These are phyloP conservation scores for Apocrypta bakeri DNA, from an alignment of 1,140 invertebrate genomes.

Conservation along the genomic window DNA sequence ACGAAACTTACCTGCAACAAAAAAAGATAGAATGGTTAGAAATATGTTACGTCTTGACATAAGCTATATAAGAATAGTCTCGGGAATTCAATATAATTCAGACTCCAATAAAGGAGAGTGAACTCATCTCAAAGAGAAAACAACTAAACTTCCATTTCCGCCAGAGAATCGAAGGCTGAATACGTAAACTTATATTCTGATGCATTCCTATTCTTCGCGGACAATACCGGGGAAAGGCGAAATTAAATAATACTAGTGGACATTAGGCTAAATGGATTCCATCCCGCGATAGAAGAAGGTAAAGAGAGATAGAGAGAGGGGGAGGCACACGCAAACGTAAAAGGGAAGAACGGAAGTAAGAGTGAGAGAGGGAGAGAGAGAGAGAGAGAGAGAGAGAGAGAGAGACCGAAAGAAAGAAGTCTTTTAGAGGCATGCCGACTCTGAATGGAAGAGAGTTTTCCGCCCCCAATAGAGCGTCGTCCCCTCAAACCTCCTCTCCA, in stretches of 20 bases:
- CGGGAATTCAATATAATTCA: background rate
- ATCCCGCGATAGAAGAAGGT: conserved; percentile 24
- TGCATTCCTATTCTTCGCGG: conserved; percentile 38
- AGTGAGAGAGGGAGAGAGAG: conserved; percentile 6
- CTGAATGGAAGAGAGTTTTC: conserved; percentile 67
- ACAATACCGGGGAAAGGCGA: conserved; percentile 45
- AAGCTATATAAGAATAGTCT: no score
- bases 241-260: conserved; percentile 59
- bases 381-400: conserved; percentile 9
- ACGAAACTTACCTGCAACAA: conserved; percentile 25
- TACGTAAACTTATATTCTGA: conserved; percentile 42
- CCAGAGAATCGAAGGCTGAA: conserved; percentile 40
- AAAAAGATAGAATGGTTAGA: conserved; percentile 6
- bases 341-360: background rate
- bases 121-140: background rate
- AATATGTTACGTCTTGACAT: background rate
- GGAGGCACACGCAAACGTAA: conserved; percentile 8
- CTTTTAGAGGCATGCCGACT: conserved; percentile 61
- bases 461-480: conserved; percentile 48
- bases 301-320: background rate
- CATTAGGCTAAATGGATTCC: conserved; percentile 63
- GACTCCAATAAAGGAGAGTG: background rate
- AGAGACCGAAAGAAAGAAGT: conserved; percentile 41
- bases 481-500: conserved; percentile 49
- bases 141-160: conserved; percentile 37